Evolutionary conservation across 2,888 invertebrate species (phyloP).

Genomic region (Drosophila pseudotakahashii): DNA sequence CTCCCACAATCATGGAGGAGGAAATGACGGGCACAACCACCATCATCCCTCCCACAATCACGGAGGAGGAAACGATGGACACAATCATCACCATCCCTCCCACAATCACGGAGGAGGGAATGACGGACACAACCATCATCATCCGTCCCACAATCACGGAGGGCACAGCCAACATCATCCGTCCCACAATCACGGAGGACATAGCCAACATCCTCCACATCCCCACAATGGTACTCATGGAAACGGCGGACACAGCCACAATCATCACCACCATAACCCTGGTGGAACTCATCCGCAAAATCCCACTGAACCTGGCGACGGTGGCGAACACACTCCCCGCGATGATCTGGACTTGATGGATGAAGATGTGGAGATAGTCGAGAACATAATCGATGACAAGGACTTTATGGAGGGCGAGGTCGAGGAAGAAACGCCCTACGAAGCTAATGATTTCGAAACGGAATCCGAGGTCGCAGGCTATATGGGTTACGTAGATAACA

Average conservation of each 20-base stretch:
- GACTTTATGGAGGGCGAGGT: conserved; percentile 9
- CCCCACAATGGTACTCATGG: not conserved
- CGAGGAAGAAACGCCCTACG: conserved; percentile 4
- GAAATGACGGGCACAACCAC: not conserved
- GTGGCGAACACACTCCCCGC: not conserved
- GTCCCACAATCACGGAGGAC: conserved; percentile 1
- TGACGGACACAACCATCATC: not conserved
- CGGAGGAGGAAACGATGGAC: conserved; percentile 1
- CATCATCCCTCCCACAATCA: conserved; percentile 2
- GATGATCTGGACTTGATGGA: conserved; percentile 20
- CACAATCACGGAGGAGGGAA: not conserved
- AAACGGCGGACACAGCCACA: conserved; percentile 3
- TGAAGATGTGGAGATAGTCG: conserved; percentile 21
- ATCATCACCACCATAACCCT: not conserved
- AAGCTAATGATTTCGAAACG: not conserved
- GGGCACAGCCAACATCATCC: conserved; percentile 2
- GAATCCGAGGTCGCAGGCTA: conserved; percentile 18
- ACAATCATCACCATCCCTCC: conserved; percentile 9
- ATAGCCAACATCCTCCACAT: not conserved
- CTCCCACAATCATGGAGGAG: conserved; percentile 1
- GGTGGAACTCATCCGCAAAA: not conserved
- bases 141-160: conserved; percentile 2
- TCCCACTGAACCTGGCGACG: not conserved
- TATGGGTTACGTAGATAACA: conserved; percentile 10
- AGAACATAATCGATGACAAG: conserved; percentile 26